Percentiles rank a stretch among this genome's conserved stretches.
Conservation (phyloP, 2,113 vertebrate genomes). For the Felis catus region DNA sequence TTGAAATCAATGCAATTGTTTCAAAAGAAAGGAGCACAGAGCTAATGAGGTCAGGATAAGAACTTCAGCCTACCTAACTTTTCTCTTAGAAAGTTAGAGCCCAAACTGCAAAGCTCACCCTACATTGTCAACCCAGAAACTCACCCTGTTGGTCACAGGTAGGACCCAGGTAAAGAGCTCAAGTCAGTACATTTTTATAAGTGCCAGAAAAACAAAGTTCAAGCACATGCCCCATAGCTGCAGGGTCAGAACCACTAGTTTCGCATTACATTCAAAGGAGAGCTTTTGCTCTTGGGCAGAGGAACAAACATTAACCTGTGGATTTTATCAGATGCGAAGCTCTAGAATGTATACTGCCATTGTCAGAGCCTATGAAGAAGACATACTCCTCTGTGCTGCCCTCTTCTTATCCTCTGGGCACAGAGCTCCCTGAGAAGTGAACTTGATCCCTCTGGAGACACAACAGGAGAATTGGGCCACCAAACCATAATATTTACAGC, state of each 20-base stretch:
- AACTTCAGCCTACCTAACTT: not conserved
- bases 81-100: not conserved
- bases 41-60: not conserved
- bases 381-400: too few species aligned
- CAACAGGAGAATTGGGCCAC: not conserved
- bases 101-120: not conserved
- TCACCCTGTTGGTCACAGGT: not conserved
- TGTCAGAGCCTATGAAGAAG: not conserved
- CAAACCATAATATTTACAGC: not conserved
- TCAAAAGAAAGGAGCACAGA: not conserved
- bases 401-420: too few species aligned
- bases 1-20: slow-evolving; percentile 29
- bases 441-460: not conserved
- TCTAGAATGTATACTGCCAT: not conserved
- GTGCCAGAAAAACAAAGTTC: not conserved
- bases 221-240: not conserved
- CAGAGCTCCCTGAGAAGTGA: not conserved
- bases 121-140: not conserved
- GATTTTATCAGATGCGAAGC: not conserved
- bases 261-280: not conserved
- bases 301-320: not conserved
- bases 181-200: not conserved
- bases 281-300: not conserved
- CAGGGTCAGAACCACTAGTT: not conserved
- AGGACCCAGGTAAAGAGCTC: not conserved